A percentile compares a stretch with the other conserved stretches of the same genome.
Evolutionary conservation across 2,797 vertebrate species (phyloP).

Genomic region (Hippopotamyrus pictus): DNA sequence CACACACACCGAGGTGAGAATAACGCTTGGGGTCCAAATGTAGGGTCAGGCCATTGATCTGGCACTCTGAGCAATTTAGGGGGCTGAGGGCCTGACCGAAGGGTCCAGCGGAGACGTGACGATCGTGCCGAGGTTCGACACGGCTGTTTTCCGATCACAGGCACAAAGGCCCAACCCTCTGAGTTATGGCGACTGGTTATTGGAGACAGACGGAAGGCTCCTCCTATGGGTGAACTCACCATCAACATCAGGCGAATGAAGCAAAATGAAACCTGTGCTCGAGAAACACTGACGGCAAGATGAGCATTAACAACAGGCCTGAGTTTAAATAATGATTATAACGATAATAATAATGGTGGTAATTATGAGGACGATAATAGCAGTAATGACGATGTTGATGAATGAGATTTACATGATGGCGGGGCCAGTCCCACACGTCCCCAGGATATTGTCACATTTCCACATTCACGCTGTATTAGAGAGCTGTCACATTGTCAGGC

Average conservation of each 20-base stretch:
- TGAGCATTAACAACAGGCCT: neutral
- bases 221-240: neutral
- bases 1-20: neutral
- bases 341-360: neutral
- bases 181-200: neutral
- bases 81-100: neutral
- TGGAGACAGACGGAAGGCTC: neutral
- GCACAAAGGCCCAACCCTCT: neutral
- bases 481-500: neutral
- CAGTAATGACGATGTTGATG: neutral
- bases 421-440: neutral
- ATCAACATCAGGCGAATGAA: neutral
- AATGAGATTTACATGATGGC: neutral
- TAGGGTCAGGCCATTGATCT: neutral
- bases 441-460: neutral
- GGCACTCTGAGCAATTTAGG: neutral
- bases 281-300: neutral
- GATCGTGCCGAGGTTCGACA: neutral
- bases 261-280: neutral
- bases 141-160: neutral
- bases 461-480: neutral
- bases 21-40: neutral
- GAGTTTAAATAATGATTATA: slow-evolving; percentile 5
- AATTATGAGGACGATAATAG: slow-evolving; percentile 4
- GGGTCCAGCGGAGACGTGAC: neutral